Evolutionary conservation across 1,140 invertebrate genomes (phyloP).

Genomic region (Scylla paramamosain): DNA sequence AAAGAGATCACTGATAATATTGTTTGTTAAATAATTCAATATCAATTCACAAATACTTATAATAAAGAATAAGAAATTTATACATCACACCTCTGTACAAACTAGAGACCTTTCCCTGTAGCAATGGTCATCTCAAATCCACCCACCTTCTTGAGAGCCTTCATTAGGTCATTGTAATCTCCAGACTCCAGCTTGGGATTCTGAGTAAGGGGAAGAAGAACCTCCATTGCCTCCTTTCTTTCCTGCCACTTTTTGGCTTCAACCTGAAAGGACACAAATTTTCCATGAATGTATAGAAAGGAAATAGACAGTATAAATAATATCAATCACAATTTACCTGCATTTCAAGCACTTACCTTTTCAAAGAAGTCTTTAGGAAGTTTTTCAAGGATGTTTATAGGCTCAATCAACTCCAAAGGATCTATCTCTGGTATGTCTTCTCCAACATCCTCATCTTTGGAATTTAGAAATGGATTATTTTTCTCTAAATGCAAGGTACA

Average conservation of each 20-base stretch:
- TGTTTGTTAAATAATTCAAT: background rate
- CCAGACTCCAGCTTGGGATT: constrained; percentile 93
- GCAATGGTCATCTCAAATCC: background rate
- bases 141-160: constrained; percentile 92
- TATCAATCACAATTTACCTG: background rate
- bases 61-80: too few relatives aligned
- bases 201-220: constrained; percentile 87
- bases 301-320: background rate
- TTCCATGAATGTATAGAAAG: constrained; percentile 6
- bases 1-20: background rate
- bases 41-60: too few relatives aligned
- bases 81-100: too few relatives aligned
- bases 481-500: background rate
- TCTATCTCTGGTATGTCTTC: constrained; percentile 88
- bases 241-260: constrained; percentile 99
- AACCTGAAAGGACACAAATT: constrained; percentile 80
- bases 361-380: constrained; percentile 98
- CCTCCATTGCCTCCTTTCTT: constrained; percentile 93
- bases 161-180: constrained; percentile 95
- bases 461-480: background rate
- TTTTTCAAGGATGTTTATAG: constrained; percentile 95
- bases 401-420: constrained; percentile 93
- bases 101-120: too few relatives aligned
- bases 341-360: constrained; percentile 81
- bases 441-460: constrained; percentile 76